Evolutionary conservation across 1,140 invertebrate genomes (phyloP).

Genomic region (Trachymyrmex septentrionalis): DNA sequence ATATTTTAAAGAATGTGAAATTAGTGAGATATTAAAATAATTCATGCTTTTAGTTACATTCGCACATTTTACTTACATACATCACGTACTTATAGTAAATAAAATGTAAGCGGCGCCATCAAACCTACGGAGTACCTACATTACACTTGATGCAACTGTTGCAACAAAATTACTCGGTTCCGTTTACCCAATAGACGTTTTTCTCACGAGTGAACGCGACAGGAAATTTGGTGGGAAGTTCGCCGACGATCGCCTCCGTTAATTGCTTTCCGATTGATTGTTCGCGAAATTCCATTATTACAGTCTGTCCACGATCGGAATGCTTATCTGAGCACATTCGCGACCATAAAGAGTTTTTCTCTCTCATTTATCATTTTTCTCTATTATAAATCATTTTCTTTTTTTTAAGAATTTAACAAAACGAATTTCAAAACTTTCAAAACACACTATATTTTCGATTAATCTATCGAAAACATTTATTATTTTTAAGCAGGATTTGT

Average conservation of each 20-base stretch:
- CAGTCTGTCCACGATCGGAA: conserved; percentile 35
- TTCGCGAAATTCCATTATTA: conserved; percentile 62
- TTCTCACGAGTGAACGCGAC: conserved; percentile 42
- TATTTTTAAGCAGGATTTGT: not conserved
- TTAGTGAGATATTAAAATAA: not conserved
- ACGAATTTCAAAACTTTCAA: not conserved
- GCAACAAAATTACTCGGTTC: conserved; percentile 44
- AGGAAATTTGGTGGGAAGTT: conserved; percentile 55
- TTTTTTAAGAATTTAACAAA: not conserved
- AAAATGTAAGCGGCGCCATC: not conserved
- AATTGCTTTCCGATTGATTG: conserved; percentile 64
- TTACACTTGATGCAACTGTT: conserved; percentile 8
- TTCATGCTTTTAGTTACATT: not conserved
- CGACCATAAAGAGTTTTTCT: conserved; percentile 1
- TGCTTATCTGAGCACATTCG: conserved; percentile 42
- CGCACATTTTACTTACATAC: not conserved
- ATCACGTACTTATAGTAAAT: not conserved
- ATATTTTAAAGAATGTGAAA: not conserved
- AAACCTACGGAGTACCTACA: not conserved
- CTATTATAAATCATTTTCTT: not conserved
- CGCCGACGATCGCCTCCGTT: conserved; percentile 46
- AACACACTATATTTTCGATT: not conserved
- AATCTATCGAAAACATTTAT: not conserved
- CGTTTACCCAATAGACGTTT: conserved; percentile 50
- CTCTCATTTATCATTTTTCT: not conserved